Conservation (phyloP, 1,140 invertebrate genomes). For the Dolichoris vasculosae region DNA sequence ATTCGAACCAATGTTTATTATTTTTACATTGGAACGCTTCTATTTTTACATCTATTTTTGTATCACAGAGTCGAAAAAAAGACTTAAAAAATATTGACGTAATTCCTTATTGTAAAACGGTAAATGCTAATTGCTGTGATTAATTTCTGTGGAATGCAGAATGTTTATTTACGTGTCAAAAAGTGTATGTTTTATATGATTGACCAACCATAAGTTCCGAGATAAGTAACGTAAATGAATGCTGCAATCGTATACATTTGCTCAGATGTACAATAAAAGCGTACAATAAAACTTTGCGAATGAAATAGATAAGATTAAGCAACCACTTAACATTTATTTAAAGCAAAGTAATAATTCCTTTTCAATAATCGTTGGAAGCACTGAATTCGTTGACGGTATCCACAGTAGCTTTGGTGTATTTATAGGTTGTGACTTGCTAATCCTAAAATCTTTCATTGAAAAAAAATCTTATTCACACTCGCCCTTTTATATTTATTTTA, state of each 20-base stretch:
- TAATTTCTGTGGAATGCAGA: conserved; percentile 18
- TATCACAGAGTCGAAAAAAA: too few species aligned
- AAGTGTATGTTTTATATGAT: conserved; percentile 16
- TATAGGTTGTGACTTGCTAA: not conserved
- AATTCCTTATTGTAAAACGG: not conserved
- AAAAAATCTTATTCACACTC: not conserved
- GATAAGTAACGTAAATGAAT: conserved; percentile 13
- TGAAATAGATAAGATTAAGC: conserved; percentile 11
- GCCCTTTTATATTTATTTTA: not conserved
- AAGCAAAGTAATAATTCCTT: conserved; percentile 2
- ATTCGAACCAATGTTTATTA: too few species aligned
- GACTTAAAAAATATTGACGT: conserved; percentile 1
- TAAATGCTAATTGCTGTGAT: conserved; percentile 21
- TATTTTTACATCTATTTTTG: too few species aligned
- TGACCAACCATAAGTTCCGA: conserved; percentile 11
- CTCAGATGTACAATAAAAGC: not conserved
- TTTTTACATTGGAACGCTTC: too few species aligned
- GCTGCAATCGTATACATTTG: conserved; percentile 6
- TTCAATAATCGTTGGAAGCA: not conserved
- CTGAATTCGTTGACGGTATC: not conserved
- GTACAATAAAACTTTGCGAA: not conserved
- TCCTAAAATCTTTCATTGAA: not conserved
- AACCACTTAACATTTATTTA: conserved; percentile 4
- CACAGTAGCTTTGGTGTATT: not conserved
- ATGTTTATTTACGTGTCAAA: conserved; percentile 33